Base-by-base conservation (phyloP, 1,140 invertebrate genomes). In the Periplaneta americana region DNA sequence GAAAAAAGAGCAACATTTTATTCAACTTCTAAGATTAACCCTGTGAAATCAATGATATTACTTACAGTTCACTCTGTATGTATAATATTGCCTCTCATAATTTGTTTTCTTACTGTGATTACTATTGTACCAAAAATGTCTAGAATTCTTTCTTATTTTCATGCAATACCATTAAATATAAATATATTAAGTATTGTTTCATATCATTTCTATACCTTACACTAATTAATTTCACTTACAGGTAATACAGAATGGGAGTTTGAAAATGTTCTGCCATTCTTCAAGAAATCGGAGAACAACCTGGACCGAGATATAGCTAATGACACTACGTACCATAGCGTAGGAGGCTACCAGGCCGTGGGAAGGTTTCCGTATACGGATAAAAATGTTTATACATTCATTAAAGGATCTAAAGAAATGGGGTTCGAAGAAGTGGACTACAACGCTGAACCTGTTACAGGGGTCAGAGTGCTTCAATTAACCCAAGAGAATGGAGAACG, bases 171-270 rank as follows among this genome's bases (percentile, higher is more conserved):
- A n/a, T n/a, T n/a, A n/a, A n/a, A n/a, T n/a, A n/a, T n/a, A n/a
- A n/a, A n/a, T n/a, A n/a, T n/a, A n/a, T n/a, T n/a, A n/a, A n/a
- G n/a, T n/a, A n/a, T n/a, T n/a, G n/a, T n/a, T n/a, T n/a, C n/a
- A n/a, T n/a, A n/a, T n/a, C n/a, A n/a, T n/a, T n/a, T n/a, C n/a
- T n/a, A n/a, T n/a, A n/a, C n/a, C n/a, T n/a, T n/a, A n/a, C n/a
- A n/a, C n/a, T n/a, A n/a, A n/a, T n/a, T n/a, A n/a, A n/a, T n/a
- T n/a, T n/a, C n/a, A n/a, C n/a, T n/a, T 28, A 87, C 90, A 78
- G 98, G 97, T 0, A 97, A 98, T 85, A 89, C 92, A 0, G 94
- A 96, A 15, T 99, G 98, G 98, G 93, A 94, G 1, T 98, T 97
- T 87, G 89, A 95, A n/a, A 91, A 96, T 74, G 95, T 96, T 0